Percentiles rank a stretch among this genome's conserved stretches.
These are phyloP conservation scores for Metallyticus violacea DNA, from an alignment of 2,888 invertebrate genomes.

Conservation along the genomic window DNA sequence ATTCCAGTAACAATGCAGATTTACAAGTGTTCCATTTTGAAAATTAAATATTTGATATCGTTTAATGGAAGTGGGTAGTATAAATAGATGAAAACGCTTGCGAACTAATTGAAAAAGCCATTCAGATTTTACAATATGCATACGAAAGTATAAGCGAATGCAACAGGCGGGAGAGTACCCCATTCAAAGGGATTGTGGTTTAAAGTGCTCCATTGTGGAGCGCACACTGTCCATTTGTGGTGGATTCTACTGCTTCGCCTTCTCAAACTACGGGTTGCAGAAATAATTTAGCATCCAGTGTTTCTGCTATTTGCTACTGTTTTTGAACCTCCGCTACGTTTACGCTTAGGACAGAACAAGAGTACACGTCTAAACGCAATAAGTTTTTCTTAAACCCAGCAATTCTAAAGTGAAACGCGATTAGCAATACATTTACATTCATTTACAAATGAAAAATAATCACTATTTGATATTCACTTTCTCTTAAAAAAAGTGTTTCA, in stretches of 20 bases:
- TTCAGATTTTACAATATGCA: background rate
- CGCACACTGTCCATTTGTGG: background rate
- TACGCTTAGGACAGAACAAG: background rate
- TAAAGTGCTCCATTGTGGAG: background rate
- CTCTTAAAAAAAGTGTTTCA: too few relatives aligned
- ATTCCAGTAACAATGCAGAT: background rate
- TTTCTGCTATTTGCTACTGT: background rate
- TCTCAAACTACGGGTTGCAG: background rate
- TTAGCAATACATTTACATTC: too few relatives aligned
- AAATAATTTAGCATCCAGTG: background rate
- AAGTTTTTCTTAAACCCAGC: too few relatives aligned
- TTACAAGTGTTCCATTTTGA: background rate
- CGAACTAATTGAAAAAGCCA: background rate
- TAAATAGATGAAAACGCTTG: background rate
- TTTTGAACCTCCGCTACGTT: background rate
- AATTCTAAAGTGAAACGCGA: too few relatives aligned
- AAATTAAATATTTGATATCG: background rate
- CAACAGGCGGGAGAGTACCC: background rate
- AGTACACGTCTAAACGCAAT: too few relatives aligned
- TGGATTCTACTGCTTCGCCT: background rate
- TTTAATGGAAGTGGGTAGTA: background rate
- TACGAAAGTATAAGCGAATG: background rate
- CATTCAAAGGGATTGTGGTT: background rate
- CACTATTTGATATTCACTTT: too few relatives aligned
- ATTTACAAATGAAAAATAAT: too few relatives aligned